Conservation (phyloP, 2,113 vertebrate genomes). For the Oryzias curvinotus region DNA sequence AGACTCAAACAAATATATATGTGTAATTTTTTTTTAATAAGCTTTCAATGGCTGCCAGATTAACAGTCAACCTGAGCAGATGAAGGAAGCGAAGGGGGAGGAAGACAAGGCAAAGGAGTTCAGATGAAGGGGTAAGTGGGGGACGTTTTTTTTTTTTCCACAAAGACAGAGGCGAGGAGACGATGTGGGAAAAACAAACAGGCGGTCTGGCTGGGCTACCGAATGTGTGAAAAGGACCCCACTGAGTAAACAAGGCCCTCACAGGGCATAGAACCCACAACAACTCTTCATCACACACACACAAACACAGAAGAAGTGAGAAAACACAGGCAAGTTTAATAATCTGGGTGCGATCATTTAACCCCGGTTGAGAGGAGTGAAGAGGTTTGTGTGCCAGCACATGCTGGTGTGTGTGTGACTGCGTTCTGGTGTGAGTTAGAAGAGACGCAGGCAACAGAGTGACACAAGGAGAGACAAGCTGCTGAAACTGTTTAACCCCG, state of each 20-base stretch:
- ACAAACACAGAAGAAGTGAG: slow-evolving; percentile 52
- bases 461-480: slow-evolving; percentile 63
- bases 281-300: slow-evolving; percentile 63
- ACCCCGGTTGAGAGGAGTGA: slow-evolving; percentile 73
- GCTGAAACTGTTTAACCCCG: slow-evolving; percentile 73
- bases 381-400: slow-evolving; percentile 66
- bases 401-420: slow-evolving; percentile 45
- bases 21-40: slow-evolving; percentile 57
- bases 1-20: slow-evolving; percentile 6
- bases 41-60: slow-evolving; percentile 64
- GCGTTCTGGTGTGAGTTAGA: slow-evolving; percentile 51
- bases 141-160: slow-evolving; percentile 83
- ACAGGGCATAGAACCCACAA: slow-evolving; percentile 74
- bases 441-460: slow-evolving; percentile 56
- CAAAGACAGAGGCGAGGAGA: slow-evolving; percentile 85
- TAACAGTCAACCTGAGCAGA: slow-evolving; percentile 57
- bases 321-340: slow-evolving; percentile 71
- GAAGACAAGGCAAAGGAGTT: slow-evolving; percentile 45
- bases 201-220: slow-evolving; percentile 80
- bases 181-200: slow-evolving; percentile 99
- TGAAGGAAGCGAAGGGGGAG: slow-evolving; percentile 41
- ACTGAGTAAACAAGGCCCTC: slow-evolving; percentile 77
- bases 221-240: slow-evolving; percentile 87
- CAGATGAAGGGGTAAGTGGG: slow-evolving; percentile 37
- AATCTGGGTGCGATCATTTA: slow-evolving; percentile 76